These are phyloP conservation scores for Cephus sareptanus DNA, from an alignment of 2,888 invertebrate species.

Conservation along the genomic window DNA sequence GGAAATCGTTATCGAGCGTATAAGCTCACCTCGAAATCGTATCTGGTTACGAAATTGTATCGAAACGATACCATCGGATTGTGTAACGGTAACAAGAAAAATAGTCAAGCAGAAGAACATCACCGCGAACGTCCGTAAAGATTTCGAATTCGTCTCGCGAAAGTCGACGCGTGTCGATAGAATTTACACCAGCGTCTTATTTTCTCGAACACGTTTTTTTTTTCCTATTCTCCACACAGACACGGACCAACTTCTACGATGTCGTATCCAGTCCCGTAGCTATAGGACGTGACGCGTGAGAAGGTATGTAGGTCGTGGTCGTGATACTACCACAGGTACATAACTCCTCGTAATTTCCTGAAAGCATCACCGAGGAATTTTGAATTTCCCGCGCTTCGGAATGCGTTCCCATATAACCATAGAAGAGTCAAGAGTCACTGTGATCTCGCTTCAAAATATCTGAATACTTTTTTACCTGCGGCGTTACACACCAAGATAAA, in stretches of 20 bases:
- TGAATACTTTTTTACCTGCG: background rate
- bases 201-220: too few relatives aligned
- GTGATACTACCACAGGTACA: background rate
- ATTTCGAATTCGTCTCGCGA: too few relatives aligned
- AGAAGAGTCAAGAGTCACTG: background rate
- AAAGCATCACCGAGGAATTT: background rate
- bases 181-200: too few relatives aligned
- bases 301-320: background rate
- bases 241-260: background rate
- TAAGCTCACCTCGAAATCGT: too few relatives aligned
- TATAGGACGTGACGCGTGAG: background rate
- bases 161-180: too few relatives aligned
- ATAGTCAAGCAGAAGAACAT: too few relatives aligned
- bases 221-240: background rate
- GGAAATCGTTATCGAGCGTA: too few relatives aligned
- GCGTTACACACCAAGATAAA: background rate
- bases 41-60: too few relatives aligned
- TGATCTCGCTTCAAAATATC: background rate
- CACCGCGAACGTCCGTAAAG: too few relatives aligned
- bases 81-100: too few relatives aligned
- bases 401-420: background rate
- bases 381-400: background rate
- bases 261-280: background rate
- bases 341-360: background rate
- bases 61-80: too few relatives aligned